A percentile compares a stretch with the other conserved stretches of the same genome.
These are phyloP conservation scores for Nudaria mundana DNA, from an alignment of 2,888 invertebrate species.

Conservation along the genomic window DNA sequence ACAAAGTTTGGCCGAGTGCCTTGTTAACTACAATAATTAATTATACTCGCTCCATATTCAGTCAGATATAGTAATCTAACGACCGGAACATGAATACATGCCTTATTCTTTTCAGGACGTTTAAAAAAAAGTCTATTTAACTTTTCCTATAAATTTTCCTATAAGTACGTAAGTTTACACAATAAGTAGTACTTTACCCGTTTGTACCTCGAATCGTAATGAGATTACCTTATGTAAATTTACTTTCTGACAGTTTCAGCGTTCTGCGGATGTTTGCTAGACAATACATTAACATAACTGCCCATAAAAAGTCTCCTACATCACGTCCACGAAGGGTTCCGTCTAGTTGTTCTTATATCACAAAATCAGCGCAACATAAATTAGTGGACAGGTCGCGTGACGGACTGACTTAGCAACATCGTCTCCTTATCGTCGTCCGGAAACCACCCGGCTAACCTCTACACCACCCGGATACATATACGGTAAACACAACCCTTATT, in stretches of 20 bases:
- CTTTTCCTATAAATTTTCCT: background rate
- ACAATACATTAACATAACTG: slow-evolving; percentile 65
- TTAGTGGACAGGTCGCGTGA: slow-evolving; percentile 79
- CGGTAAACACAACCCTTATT: slow-evolving; percentile 52
- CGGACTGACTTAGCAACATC: slow-evolving; percentile 68
- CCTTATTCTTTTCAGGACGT: no score
- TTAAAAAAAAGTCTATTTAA: no score
- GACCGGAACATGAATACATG: no score
- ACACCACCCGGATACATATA: slow-evolving; percentile 34
- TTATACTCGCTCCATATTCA: no score
- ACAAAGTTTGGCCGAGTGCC: no score
- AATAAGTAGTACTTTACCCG: background rate
- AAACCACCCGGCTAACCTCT: slow-evolving; percentile 57
- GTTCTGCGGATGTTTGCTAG: slow-evolving; percentile 47
- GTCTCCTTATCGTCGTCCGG: slow-evolving; percentile 76
- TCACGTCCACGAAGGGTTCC: slow-evolving; percentile 48
- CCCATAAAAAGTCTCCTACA: slow-evolving; percentile 30
- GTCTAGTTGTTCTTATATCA: slow-evolving; percentile 59
- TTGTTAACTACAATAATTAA: no score
- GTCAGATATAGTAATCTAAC: no score
- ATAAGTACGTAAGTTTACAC: slow-evolving; percentile 1
- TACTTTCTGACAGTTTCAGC: slow-evolving; percentile 21
- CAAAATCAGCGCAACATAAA: slow-evolving; percentile 78
- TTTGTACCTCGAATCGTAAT: slow-evolving; percentile 21
- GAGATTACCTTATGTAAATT: slow-evolving; percentile 21